These are phyloP conservation scores for Hydriomena furcata DNA, from an alignment of 2,888 invertebrate genomes.

Conservation along the genomic window DNA sequence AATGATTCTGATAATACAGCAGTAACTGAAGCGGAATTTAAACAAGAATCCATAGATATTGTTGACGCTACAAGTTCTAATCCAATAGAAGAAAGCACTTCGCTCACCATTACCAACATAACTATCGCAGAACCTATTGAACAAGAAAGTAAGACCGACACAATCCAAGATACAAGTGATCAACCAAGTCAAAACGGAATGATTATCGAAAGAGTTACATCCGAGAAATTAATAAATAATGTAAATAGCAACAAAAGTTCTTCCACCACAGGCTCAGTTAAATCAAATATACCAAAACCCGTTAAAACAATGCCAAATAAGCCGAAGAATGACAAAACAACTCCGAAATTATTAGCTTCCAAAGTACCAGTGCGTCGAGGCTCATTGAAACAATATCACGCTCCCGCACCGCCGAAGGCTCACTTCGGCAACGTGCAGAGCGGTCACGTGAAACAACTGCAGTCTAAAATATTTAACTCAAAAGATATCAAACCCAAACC, in stretches of 20 bases:
- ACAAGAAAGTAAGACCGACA: background rate
- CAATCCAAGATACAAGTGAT: background rate
- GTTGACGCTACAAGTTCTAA: background rate
- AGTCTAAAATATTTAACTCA: conserved; percentile 66
- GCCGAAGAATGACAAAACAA: conserved; percentile 60
- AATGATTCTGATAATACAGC: background rate
- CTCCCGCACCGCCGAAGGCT: conserved; percentile 73
- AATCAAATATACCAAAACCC: conserved; percentile 74
- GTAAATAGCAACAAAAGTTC: conserved; percentile 32
- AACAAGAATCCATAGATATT: background rate
- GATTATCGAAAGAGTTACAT: conserved; percentile 14
- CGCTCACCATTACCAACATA: background rate
- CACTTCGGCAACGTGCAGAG: conserved; percentile 75
- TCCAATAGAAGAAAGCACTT: background rate
- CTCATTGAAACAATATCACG: conserved; percentile 68
- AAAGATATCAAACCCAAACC: conserved; percentile 49
- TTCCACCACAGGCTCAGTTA: conserved; percentile 35
- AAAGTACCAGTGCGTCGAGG: conserved; percentile 71
- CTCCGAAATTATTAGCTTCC: conserved; percentile 63
- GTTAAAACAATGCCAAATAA: conserved; percentile 60
- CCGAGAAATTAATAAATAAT: conserved; percentile 31
- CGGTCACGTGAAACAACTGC: conserved; percentile 76
- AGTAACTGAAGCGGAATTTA: background rate
- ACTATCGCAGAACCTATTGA: background rate
- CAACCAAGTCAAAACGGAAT: conserved; percentile 12